phyloP scores from a whole-genome alignment of 2,113 vertebrate species.

The Diadophis punctatus region DNA sequence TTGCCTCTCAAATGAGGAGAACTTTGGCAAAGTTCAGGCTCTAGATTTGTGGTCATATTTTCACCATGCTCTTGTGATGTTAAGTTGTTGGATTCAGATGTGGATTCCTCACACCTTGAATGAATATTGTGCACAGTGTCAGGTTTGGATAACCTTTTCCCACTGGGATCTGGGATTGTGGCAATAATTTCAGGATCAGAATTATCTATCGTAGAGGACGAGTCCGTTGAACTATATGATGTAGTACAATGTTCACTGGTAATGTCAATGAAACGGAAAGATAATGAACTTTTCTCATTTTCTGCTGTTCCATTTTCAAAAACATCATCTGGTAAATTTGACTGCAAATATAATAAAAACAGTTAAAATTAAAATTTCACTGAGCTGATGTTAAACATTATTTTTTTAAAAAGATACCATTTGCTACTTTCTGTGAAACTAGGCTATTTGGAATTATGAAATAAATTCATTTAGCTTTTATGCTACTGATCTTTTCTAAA shows the following conservation, averaged over 20 bases:
- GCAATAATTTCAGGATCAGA: constrained; percentile 84
- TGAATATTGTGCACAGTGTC: constrained; percentile 36
- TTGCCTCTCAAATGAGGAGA: constrained; percentile 50
- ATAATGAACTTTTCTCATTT: constrained; percentile 81
- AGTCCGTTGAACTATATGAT: constrained; percentile 39
- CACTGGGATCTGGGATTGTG: constrained; percentile 72
- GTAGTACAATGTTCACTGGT: constrained; percentile 65
- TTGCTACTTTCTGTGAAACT: background rate
- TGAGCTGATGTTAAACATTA: background rate
- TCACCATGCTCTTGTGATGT: background rate
- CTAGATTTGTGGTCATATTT: background rate
- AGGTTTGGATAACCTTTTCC: constrained; percentile 42
- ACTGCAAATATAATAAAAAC: constrained; percentile 66
- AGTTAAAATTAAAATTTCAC: constrained; percentile 9
- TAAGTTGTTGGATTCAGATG: constrained; percentile 37
- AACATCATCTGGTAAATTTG: constrained; percentile 84
- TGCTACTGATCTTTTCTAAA: background rate
- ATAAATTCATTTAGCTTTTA: background rate
- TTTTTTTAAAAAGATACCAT: background rate
- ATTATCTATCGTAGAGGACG: constrained; percentile 44
- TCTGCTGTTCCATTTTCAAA: constrained; percentile 79
- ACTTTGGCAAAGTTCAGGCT: constrained; percentile 54
- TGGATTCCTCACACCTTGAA: constrained; percentile 41
- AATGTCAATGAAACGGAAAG: constrained; percentile 85
- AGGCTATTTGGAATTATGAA: background rate